phyloP scores from a whole-genome alignment of 2,113 vertebrate species.

The Scalopus aquaticus region DNA sequence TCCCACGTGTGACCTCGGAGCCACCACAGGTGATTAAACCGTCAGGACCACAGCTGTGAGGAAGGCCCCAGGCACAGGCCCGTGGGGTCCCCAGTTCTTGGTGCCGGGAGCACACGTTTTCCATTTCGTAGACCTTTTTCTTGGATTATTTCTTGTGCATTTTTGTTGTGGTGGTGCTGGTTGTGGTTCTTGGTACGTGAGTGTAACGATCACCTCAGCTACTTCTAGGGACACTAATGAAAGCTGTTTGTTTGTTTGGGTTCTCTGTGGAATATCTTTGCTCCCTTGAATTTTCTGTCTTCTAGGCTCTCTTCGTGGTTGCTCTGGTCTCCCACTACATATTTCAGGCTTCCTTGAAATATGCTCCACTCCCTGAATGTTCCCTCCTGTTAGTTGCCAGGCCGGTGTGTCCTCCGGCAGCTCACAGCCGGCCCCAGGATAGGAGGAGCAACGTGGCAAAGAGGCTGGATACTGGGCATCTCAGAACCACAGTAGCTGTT shows the following conservation, averaged over 20 bases:
- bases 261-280: background rate
- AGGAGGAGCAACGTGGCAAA: background rate
- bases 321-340: background rate
- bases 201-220: background rate
- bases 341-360: background rate
- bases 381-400: too few species aligned
- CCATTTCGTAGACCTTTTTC: background rate
- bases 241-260: background rate
- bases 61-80: background rate
- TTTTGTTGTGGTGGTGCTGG: background rate
- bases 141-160: background rate
- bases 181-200: background rate
- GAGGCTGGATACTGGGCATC: background rate
- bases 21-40: background rate
- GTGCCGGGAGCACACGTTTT: background rate
- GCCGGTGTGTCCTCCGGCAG: background rate
- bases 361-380: too few species aligned
- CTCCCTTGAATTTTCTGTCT: background rate
- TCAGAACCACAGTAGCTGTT: background rate
- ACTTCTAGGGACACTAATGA: background rate
- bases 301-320: background rate
- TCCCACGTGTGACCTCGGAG: too few species aligned
- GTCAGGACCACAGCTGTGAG: background rate
- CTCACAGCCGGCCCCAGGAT: background rate
- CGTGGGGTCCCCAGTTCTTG: rapidly evolving